phyloP scores from a whole-genome alignment of 2,888 invertebrate species.

The Synanthedon vespiformis region DNA sequence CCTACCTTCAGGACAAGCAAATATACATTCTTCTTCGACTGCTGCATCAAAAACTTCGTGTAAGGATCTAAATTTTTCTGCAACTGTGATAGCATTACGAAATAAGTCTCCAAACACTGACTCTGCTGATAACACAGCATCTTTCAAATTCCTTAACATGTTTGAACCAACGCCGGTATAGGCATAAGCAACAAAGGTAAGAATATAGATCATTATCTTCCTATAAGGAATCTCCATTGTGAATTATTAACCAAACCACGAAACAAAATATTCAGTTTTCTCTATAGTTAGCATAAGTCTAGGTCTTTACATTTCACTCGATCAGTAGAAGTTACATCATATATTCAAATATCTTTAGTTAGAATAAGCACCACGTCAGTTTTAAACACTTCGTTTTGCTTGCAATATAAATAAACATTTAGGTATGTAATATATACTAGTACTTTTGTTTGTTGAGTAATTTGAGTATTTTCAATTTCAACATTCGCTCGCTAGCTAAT shows the following conservation, averaged over 20 bases:
- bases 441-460: no score
- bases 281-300: no score
- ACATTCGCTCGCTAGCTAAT: no score
- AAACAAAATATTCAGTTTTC: no score
- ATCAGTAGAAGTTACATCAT: no score
- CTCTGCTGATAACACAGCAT: constrained; percentile 84
- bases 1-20: constrained; percentile 79
- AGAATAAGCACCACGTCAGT: no score
- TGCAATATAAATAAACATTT: no score
- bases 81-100: constrained; percentile 78
- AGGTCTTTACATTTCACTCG: no score
- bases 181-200: constrained; percentile 83
- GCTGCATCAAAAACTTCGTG: constrained; percentile 88
- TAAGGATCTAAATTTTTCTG: constrained; percentile 78
- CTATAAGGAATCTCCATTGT: constrained; percentile 79
- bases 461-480: no score
- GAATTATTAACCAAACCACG: neutral
- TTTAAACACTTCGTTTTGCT: no score
- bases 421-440: no score
- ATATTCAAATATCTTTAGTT: no score
- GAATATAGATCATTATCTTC: constrained; percentile 78
- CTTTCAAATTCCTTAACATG: constrained; percentile 77
- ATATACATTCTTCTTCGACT: constrained; percentile 85
- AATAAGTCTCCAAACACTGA: constrained; percentile 84
- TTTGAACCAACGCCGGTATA: constrained; percentile 86